Evolutionary conservation across 2,888 invertebrate species (phyloP).

Genomic region (Atrina japonica): DNA sequence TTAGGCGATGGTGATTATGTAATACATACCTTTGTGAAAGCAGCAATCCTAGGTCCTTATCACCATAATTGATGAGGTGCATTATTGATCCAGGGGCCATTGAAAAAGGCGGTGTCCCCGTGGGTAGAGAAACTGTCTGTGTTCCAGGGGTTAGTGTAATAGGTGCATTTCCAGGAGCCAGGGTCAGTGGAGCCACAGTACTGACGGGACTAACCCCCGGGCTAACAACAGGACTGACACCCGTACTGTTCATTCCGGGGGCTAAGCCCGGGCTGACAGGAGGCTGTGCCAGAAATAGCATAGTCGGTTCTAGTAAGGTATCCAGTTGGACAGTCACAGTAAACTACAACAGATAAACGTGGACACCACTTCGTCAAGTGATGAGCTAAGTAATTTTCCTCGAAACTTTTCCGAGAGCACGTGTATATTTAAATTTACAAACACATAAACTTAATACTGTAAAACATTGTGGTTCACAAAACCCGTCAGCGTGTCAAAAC

Average conservation of each 20-base stretch:
- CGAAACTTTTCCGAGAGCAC: too few species aligned
- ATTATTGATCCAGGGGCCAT: slow-evolving; percentile 58
- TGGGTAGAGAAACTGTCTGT: slow-evolving; percentile 34
- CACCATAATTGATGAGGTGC: slow-evolving; percentile 65
- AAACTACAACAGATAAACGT: too few species aligned
- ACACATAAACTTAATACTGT: too few species aligned
- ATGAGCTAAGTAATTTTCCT: too few species aligned
- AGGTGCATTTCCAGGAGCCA: slow-evolving; percentile 42
- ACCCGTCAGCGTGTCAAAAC: too few species aligned
- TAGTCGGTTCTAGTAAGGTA: slow-evolving; percentile 36
- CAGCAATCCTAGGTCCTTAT: slow-evolving; percentile 69
- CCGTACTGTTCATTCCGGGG: slow-evolving; percentile 46
- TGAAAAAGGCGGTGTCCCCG: slow-evolving; percentile 34
- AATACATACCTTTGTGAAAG: slow-evolving; percentile 67
- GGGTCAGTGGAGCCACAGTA: slow-evolving; percentile 40
- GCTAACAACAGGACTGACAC: slow-evolving; percentile 48
- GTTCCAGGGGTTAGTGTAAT: slow-evolving; percentile 35
- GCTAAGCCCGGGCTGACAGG: slow-evolving; percentile 49
- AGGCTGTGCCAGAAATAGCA: slow-evolving; percentile 59
- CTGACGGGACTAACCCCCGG: slow-evolving; percentile 51
- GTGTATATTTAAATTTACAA: too few species aligned
- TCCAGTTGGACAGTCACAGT: slow-evolving; percentile 37
- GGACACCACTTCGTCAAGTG: too few species aligned
- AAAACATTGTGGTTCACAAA: too few species aligned
- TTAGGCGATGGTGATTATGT: too few species aligned